Conservation (phyloP, 1,140 invertebrate genomes). For the Papilio helenus region DNA sequence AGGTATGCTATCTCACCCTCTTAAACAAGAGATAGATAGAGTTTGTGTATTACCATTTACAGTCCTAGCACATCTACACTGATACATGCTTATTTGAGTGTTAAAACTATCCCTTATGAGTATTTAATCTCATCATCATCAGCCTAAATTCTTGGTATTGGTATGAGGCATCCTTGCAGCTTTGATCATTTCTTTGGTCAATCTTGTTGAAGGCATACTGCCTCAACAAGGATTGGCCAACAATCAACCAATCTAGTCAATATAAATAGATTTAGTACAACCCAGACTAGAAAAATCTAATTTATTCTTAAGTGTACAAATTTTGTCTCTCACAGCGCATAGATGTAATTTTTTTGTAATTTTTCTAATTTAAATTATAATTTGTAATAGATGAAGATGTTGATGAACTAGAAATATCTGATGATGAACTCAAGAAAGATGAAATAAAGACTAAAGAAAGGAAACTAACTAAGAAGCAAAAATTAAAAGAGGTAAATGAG, state of each 20-base stretch:
- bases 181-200: too few species aligned
- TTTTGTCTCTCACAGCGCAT: background rate
- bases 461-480: constrained; percentile 83
- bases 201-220: too few species aligned
- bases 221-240: too few species aligned
- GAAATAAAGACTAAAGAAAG: constrained; percentile 84
- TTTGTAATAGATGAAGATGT: constrained; percentile 57
- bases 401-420: constrained; percentile 84
- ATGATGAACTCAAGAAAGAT: constrained; percentile 89
- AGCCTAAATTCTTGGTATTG: too few species aligned
- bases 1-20: constrained; percentile 44
- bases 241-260: too few species aligned
- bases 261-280: too few species aligned
- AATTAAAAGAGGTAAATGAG: constrained; percentile 68
- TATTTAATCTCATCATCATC: too few species aligned
- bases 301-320: too few species aligned
- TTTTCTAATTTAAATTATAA: background rate
- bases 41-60: background rate
- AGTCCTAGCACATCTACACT: background rate
- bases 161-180: too few species aligned
- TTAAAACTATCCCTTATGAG: too few species aligned
- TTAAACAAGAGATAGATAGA: background rate
- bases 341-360: background rate
- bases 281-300: too few species aligned
- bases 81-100: too few species aligned